phyloP scores from a whole-genome alignment of 2,113 vertebrate species.

The Symphodus melops region DNA sequence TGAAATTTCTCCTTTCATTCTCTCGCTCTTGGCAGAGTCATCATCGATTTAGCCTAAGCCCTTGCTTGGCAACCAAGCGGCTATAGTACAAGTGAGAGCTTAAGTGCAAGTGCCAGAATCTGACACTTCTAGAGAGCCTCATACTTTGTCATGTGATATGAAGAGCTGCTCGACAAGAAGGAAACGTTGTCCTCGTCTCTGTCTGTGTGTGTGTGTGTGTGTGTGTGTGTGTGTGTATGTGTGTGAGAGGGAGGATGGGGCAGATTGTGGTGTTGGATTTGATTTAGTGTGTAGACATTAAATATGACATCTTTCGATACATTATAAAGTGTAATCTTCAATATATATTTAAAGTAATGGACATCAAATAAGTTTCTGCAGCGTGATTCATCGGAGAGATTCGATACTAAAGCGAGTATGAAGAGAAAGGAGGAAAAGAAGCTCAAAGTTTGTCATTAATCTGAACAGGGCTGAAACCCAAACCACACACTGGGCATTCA shows the following conservation, averaged over 20 bases:
- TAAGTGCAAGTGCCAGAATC: constrained; percentile 56
- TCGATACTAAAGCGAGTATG: too few relatives aligned
- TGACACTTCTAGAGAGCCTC: constrained; percentile 51
- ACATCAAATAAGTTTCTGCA: too few relatives aligned
- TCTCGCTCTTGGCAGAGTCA: constrained; percentile 43
- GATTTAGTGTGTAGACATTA: background rate
- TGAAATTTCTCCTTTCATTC: constrained; percentile 42
- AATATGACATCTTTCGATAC: background rate
- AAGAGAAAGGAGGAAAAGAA: too few relatives aligned
- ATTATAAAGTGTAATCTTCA: too few relatives aligned
- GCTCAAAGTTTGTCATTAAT: too few relatives aligned
- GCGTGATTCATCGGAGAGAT: too few relatives aligned
- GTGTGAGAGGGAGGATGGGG: background rate
- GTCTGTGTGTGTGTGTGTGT: constrained; percentile 3
- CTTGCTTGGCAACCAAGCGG: constrained; percentile 47
- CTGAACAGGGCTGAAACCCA: too few relatives aligned
- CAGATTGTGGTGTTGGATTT: background rate
- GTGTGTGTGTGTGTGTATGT: too few relatives aligned
- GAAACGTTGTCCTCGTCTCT: constrained; percentile 12
- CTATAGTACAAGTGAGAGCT: constrained; percentile 25
- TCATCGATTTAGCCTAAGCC: constrained; percentile 57
- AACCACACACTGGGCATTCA: too few relatives aligned
- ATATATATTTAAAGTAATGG: too few relatives aligned
- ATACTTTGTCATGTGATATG: constrained; percentile 56
- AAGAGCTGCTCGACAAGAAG: constrained; percentile 36